Percentiles rank a stretch among this genome's conserved stretches.
These are phyloP conservation scores for Yponomeuta malinellus DNA, from an alignment of 2,888 invertebrate genomes.

Conservation along the genomic window DNA sequence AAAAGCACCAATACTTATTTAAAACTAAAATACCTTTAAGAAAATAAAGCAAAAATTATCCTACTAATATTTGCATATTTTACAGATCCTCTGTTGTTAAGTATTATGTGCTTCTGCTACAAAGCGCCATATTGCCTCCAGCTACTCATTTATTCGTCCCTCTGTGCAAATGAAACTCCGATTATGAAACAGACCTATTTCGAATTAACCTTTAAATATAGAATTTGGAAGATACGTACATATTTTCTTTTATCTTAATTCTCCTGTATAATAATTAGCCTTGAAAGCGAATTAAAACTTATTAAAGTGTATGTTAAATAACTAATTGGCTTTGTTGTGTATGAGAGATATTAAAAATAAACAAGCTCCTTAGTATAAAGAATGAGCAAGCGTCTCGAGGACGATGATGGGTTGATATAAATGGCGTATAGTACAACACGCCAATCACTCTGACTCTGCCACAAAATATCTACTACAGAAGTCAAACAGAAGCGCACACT, in stretches of 20 bases:
- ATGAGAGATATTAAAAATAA: background rate
- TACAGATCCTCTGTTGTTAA: too few species aligned
- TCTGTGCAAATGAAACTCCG: background rate
- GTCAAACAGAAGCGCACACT: background rate
- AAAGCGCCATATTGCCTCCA: constrained; percentile 4
- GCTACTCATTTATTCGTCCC: constrained; percentile 14
- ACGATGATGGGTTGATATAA: constrained; percentile 18
- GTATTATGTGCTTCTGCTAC: background rate
- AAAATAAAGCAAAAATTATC: too few species aligned
- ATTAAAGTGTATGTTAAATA: too few species aligned
- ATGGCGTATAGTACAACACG: constrained; percentile 19
- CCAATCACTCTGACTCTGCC: background rate
- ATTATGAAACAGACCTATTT: background rate
- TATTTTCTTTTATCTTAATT: too few species aligned
- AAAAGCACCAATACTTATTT: too few species aligned
- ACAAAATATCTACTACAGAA: background rate
- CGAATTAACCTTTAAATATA: too few species aligned
- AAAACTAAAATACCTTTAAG: too few species aligned
- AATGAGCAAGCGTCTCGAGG: background rate
- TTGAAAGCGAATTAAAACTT: too few species aligned
- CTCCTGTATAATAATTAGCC: too few species aligned
- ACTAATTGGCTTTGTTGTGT: too few species aligned
- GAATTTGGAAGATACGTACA: too few species aligned
- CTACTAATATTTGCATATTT: too few species aligned
- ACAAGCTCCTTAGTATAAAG: background rate